Base-by-base conservation (phyloP, 2,888 invertebrate species). In the Tenthredo amoena region DNA sequence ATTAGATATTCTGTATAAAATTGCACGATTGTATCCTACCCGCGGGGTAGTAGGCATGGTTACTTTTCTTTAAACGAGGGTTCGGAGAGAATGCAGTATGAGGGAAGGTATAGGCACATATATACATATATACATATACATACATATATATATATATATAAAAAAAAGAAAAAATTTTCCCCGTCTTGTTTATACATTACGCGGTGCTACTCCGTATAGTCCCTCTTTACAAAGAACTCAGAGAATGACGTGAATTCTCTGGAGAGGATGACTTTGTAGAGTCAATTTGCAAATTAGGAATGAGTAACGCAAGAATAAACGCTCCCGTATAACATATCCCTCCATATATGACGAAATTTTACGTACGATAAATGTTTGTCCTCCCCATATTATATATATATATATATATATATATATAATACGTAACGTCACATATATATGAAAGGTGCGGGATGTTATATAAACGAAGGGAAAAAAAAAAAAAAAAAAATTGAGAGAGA, bases 261-360 rank as follows among this genome's bases (percentile, higher is more conserved):
- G 43, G 21, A 26, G 40, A 74, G 21, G 12, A 74, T 26, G 40
- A 74, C 74, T 74, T 43, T 74, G 43, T 43, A 21, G 40, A 74
- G 74, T 74, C 74, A 74, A 74, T 74, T 74, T 74, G 74, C 74
- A 74, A 74, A 74, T 74, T 26, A 74, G 74, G 74, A 43, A 74
- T 74, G 43, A 43, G 21, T 7, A 74, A 9, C 12, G 21, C 12
- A 10, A 62, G 10, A 4, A 62, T 21, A 31, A 21, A 62, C 2
- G 21, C 26, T 10, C 62, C 0, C 62, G 10, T 12, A 12, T 26
- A 26, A 21, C 10, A 21, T 2, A 21, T 62, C 62, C 26, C 10
- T 62, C 1, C 21, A n/a, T 18, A n/a, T 1, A 55, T 6, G 55
- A n/a, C n/a, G 6, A 6, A n/a, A 55, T 55, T 55, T 55, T 55